phyloP scores from a whole-genome alignment of 2,888 invertebrate genomes.

The Sericinus montela region DNA sequence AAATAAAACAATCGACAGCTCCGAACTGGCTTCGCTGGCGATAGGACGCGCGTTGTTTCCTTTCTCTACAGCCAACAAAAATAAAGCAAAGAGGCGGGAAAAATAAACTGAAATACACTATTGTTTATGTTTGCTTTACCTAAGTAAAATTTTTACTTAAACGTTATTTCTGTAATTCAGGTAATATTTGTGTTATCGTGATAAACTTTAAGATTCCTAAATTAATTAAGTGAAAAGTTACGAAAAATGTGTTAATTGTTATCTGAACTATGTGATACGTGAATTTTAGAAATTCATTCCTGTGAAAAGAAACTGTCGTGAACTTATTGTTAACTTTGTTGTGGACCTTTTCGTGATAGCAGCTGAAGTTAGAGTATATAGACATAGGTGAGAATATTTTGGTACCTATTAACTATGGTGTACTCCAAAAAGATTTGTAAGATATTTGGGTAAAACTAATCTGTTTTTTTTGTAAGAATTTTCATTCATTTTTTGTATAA shows the following conservation, averaged over 20 bases:
- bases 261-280: neutral
- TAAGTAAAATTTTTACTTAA: neutral
- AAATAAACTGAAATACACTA: constrained; percentile 20
- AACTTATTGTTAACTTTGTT: constrained; percentile 23
- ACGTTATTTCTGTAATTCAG: too few species aligned
- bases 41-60: constrained; percentile 50
- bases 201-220: too few species aligned
- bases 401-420: too few species aligned
- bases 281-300: neutral
- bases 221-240: neutral
- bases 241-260: neutral
- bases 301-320: constrained; percentile 25
- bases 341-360: neutral
- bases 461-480: too few species aligned
- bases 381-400: too few species aligned
- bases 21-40: constrained; percentile 65
- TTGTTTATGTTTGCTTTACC: neutral
- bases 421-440: too few species aligned
- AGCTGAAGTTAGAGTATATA: too few species aligned
- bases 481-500: too few species aligned
- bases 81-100: constrained; percentile 54
- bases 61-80: constrained; percentile 19
- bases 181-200: too few species aligned
- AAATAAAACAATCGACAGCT: constrained; percentile 69
- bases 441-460: too few species aligned